A percentile compares a stretch with the other conserved stretches of the same genome.
These are phyloP conservation scores for Keiferia lycopersicella DNA, from an alignment of 2,888 invertebrate genomes.

Conservation along the genomic window DNA sequence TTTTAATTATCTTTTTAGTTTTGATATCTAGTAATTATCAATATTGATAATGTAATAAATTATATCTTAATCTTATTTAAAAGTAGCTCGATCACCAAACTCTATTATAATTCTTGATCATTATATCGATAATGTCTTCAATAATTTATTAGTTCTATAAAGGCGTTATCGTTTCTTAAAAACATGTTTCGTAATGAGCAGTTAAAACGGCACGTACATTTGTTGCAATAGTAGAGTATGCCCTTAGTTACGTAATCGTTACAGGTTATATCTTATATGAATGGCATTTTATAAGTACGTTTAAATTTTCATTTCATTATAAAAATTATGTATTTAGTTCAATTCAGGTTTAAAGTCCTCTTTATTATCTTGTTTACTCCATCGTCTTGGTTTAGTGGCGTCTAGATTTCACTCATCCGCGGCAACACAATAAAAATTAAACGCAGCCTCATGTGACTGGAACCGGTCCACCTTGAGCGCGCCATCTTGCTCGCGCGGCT, in stretches of 20 bases:
- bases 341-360: background rate
- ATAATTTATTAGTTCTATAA: slow-evolving; percentile 2
- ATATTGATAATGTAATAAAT: background rate
- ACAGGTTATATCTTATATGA: background rate
- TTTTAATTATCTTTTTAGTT: background rate
- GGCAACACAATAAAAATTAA: slow-evolving; percentile 18
- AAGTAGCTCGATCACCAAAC: slow-evolving; percentile 5
- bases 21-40: background rate
- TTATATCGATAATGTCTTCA: background rate
- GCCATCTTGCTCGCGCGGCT: slow-evolving; percentile 51
- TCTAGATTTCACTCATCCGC: slow-evolving; percentile 21
- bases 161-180: slow-evolving; percentile 11
- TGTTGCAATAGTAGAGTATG: slow-evolving; percentile 11
- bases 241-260: slow-evolving; percentile 13
- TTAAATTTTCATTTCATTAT: background rate
- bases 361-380: background rate
- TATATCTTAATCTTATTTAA: slow-evolving; percentile 9
- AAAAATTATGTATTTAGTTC: background rate
- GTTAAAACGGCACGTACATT: slow-evolving; percentile 19
- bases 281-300: background rate
- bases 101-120: slow-evolving; percentile 1
- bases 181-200: slow-evolving; percentile 23
- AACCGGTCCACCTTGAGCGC: slow-evolving; percentile 69
- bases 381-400: background rate
- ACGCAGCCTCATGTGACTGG: slow-evolving; percentile 43